Percentiles rank a stretch among this genome's conserved stretches.
These are phyloP conservation scores for Struthidea cinerea DNA, from an alignment of 2,113 vertebrate genomes.

Conservation along the genomic window DNA sequence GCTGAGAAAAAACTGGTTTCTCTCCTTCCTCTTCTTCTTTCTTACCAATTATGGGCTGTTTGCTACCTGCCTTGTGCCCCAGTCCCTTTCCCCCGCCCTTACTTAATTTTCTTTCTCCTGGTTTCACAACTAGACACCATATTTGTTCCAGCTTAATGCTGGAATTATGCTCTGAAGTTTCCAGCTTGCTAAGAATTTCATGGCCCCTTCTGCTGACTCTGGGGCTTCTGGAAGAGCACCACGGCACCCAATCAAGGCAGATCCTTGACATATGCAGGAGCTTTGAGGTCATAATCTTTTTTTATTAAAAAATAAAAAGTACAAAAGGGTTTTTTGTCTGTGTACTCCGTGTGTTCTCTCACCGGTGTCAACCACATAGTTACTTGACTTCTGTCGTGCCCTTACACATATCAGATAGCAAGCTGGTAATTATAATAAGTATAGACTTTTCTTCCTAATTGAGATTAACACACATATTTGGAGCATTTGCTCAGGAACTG, in stretches of 20 bases:
- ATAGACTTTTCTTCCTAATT: not conserved
- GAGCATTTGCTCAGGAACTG: not conserved
- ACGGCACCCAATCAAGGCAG: accelerated
- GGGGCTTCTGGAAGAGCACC: not conserved
- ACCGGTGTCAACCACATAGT: not conserved
- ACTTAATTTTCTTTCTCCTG: not conserved
- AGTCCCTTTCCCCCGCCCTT: accelerated
- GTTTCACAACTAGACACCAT: not conserved
- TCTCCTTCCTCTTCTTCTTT: not conserved
- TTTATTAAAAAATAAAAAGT: not conserved
- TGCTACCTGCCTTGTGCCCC: not conserved
- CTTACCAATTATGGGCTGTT: no score
- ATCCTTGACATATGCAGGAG: not conserved
- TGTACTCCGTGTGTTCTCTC: not conserved
- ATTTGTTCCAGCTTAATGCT: not conserved
- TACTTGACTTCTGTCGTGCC: not conserved
- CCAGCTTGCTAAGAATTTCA: not conserved
- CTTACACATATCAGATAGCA: not conserved
- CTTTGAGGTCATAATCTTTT: not conserved
- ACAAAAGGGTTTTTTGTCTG: not conserved
- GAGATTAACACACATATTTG: not conserved
- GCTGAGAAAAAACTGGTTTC: not conserved
- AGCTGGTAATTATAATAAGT: not conserved
- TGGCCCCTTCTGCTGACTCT: not conserved
- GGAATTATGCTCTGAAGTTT: not conserved